Evolutionary conservation across 1,140 invertebrate species (phyloP).

Genomic region (Hypothenemus hampei): DNA sequence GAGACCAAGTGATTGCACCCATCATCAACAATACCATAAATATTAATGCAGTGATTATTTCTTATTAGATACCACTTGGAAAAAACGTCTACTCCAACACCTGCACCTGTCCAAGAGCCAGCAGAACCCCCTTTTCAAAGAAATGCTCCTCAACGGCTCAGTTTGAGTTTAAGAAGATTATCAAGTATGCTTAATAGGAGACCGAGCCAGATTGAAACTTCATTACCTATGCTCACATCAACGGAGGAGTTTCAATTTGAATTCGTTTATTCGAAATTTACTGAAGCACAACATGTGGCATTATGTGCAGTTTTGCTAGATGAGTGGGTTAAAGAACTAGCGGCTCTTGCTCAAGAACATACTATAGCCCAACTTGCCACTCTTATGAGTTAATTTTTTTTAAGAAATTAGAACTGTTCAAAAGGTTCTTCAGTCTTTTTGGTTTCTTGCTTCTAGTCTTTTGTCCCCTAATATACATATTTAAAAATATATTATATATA

Average conservation of each 20-base stretch:
- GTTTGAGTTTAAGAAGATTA: conserved; percentile 61
- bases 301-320: conserved; percentile 84
- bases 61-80: conserved; percentile 42
- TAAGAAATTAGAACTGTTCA: not conserved
- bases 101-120: conserved; percentile 21
- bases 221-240: conserved; percentile 29
- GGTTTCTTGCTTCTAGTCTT: no score
- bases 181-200: conserved; percentile 67
- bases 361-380: conserved; percentile 54
- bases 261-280: conserved; percentile 40
- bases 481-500: not conserved
- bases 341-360: conserved; percentile 88
- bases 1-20: not conserved
- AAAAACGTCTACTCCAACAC: conserved; percentile 20
- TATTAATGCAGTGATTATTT: not conserved
- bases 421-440: no score
- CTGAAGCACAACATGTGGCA: conserved; percentile 55
- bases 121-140: conserved; percentile 52
- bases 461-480: not conserved
- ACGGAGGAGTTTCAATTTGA: conserved; percentile 32
- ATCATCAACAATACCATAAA: not conserved
- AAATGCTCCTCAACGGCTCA: conserved; percentile 63
- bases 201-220: conserved; percentile 41
- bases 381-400: conserved; percentile 32
- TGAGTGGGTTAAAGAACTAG: conserved; percentile 90